These are phyloP conservation scores for Thaumatotibia leucotreta DNA, from an alignment of 1,140 invertebrate genomes.

Conservation along the genomic window DNA sequence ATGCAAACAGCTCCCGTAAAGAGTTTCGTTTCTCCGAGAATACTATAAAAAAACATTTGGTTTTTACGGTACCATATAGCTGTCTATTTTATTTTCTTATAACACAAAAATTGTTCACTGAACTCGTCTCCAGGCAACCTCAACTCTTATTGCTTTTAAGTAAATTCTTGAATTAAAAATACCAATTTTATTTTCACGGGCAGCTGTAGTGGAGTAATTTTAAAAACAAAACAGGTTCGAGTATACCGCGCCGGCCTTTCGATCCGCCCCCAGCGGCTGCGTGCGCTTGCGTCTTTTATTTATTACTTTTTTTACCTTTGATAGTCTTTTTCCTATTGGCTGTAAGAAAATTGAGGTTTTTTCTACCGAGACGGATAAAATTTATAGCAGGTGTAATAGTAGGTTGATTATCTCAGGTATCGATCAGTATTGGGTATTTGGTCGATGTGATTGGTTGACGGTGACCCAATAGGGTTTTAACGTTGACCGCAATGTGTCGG, in stretches of 20 bases:
- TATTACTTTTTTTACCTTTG: constrained; percentile 49
- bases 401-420: constrained; percentile 36
- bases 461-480: constrained; percentile 28
- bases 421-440: constrained; percentile 46
- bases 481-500: neutral
- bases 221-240: constrained; percentile 44
- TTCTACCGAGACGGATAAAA: constrained; percentile 50
- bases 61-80: too few species aligned
- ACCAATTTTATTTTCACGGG: constrained; percentile 19
- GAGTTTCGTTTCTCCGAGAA: too few species aligned
- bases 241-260: constrained; percentile 28
- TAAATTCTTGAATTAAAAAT: neutral
- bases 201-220: constrained; percentile 31
- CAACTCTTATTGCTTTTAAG: neutral
- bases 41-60: too few species aligned
- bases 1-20: too few species aligned
- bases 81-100: too few species aligned
- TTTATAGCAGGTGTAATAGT: constrained; percentile 62
- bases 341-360: constrained; percentile 50
- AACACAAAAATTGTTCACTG: too few species aligned
- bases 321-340: constrained; percentile 71
- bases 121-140: too few species aligned
- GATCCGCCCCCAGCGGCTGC: constrained; percentile 53
- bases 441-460: constrained; percentile 45
- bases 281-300: constrained; percentile 42